Conservation (phyloP, 2,113 vertebrate species). For the Ascaphus truei region DNA sequence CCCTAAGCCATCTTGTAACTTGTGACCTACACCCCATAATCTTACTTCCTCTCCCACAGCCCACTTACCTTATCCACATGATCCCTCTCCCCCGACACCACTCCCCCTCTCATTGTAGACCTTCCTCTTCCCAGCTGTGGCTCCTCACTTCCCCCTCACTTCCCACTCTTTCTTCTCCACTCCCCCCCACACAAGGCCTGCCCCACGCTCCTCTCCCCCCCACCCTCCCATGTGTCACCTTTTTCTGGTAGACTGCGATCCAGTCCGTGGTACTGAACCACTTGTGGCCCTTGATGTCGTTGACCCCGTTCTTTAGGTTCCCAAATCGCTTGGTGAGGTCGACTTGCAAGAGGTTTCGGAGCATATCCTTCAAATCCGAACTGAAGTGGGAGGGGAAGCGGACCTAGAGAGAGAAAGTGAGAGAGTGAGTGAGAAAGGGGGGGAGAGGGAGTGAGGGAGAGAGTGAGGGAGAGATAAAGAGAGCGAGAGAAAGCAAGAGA, state of each 20-base stretch:
- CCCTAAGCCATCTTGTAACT: too few species aligned
- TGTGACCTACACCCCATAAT: too few species aligned
- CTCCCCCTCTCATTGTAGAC: not conserved
- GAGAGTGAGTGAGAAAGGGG: not conserved
- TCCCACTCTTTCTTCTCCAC: too few species aligned
- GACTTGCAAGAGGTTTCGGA: constrained; percentile 87
- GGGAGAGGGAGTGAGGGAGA: not conserved
- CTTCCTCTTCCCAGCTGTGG: too few species aligned
- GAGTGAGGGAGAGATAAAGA: not conserved
- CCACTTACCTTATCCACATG: too few species aligned
- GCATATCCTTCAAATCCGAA: constrained; percentile 87
- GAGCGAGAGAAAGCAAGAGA: not conserved
- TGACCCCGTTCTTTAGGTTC: constrained; percentile 88
- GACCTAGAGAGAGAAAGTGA: constrained; percentile 53
- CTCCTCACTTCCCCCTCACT: too few species aligned
- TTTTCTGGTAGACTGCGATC: constrained; percentile 89
- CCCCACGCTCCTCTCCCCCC: not conserved
- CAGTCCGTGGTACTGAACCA: constrained; percentile 91
- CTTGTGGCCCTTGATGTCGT: constrained; percentile 88
- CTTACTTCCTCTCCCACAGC: too few species aligned
- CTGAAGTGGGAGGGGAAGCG: constrained; percentile 91
- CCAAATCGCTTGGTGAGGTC: constrained; percentile 89
- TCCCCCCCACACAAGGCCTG: not conserved
- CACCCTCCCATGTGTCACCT: too few species aligned
- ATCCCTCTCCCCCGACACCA: not conserved